Base-by-base conservation (phyloP, 2,113 vertebrate genomes). In the Cygnus atratus region DNA sequence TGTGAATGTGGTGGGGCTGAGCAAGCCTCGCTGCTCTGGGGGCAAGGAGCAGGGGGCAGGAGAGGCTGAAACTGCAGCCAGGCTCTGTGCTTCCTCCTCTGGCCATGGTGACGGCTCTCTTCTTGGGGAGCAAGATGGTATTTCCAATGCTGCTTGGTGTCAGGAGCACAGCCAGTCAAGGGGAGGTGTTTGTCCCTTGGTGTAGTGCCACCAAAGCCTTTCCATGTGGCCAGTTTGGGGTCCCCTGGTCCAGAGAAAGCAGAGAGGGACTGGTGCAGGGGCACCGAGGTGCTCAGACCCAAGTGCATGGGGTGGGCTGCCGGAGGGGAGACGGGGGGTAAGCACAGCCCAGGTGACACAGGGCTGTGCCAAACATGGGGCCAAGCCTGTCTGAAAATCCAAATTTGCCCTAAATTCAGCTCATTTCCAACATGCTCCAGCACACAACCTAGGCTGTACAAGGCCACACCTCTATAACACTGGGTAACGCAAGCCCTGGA, bases 251-350 rank as follows among this genome's bases (percentile, higher is more conserved):
- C 25, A 6, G 13, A 19, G 62, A 19, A 75, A 57, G 3, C 1
- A 3, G 35, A 26, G 46, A 57, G 52, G 29, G 33, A 48, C 8
- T 11, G 7, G 0, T 0, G 1, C 7, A 25, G 25, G 19, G 11
- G 26, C 52, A 66, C 25, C 22, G 26, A 13, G 41, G 39, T 39
- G 54, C 25, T 55, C 70, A 18, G 20, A 3, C 19, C 29, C 61
- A 18, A 0, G 4, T 10, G 1, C 0, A 0, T 0, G 52, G 18
- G 52, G 3, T 14, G 43, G n/a, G 66, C 21, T 76, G 91, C 33
- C 31, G 66, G 79, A 73, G 82, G 82, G 8, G 73, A 89, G 29
- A 5, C 9, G 11, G 74, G 62, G 67, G 25, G 18, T 10, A 15
- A 24, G n/a, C 59, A 10, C 20, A 35, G 31, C 50, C 31, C 6